Evolutionary conservation across 2,113 vertebrate species (phyloP).

Genomic region (Hemiprocne comata): DNA sequence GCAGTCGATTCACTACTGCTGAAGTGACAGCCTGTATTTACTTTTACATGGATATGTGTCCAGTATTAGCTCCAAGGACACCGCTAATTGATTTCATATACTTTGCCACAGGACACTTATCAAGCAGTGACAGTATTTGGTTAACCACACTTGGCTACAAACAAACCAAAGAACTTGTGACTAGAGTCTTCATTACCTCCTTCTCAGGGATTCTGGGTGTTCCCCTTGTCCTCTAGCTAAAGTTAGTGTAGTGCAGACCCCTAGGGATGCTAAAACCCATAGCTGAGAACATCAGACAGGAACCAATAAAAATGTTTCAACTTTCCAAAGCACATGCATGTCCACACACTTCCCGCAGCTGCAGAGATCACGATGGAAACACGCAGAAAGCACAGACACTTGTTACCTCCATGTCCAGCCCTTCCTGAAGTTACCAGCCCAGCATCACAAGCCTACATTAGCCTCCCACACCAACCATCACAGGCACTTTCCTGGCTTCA

Average conservation of each 20-base stretch:
- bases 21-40: not conserved
- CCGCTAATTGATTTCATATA: not conserved
- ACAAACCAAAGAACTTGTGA: not conserved
- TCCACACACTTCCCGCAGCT: not conserved
- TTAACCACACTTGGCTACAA: not conserved
- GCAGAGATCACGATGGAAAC: not conserved
- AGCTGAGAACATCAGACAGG: not conserved
- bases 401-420: not conserved
- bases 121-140: not conserved
- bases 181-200: not conserved
- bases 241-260: not conserved
- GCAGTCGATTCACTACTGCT: not conserved
- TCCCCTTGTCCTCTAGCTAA: not conserved
- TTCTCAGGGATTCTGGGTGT: not conserved
- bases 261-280: not conserved
- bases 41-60: not conserved
- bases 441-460: not conserved
- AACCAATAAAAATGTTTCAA: not conserved
- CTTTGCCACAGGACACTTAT: not conserved
- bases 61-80: not conserved
- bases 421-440: not conserved
- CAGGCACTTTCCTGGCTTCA: accelerated
- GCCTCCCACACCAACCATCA: not conserved
- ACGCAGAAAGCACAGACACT: not conserved
- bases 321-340: not conserved